phyloP scores from a whole-genome alignment of 2,888 invertebrate genomes.

The Meteorus cinctellus region DNA sequence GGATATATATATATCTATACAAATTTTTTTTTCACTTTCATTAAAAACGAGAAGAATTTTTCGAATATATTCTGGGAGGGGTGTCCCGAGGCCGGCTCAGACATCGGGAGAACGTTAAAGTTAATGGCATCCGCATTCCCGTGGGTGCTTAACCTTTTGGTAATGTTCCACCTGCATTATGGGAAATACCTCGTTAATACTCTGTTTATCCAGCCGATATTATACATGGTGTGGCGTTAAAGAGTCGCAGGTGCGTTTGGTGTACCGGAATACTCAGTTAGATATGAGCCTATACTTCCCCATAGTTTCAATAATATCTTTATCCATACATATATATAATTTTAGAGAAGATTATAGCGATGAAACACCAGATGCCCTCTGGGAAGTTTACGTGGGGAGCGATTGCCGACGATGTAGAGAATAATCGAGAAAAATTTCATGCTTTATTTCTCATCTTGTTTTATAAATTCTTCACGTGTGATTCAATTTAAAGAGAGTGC shows the following conservation, averaged over 20 bases:
- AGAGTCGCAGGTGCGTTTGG: conserved; percentile 4
- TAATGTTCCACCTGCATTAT: conserved; percentile 67
- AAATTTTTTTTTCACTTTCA: conserved; percentile 15
- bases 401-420: not conserved
- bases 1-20: not conserved
- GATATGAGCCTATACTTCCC: not conserved
- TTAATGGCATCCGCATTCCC: conserved; percentile 54
- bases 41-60: conserved; percentile 51
- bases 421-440: not conserved
- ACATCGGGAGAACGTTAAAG: conserved; percentile 58
- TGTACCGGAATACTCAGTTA: not conserved
- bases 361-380: not conserved
- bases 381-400: not conserved
- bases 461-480: not conserved
- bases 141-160: conserved; percentile 57
- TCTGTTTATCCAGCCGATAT: conserved; percentile 53
- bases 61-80: conserved; percentile 52
- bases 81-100: conserved; percentile 14
- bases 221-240: not conserved
- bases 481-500: not conserved
- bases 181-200: conserved; percentile 65
- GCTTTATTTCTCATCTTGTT: not conserved
- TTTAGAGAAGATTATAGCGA: not conserved
- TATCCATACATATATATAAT: not conserved
- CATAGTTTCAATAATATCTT: not conserved